Conservation (phyloP, 2,797 vertebrate species). For the Poecilia velifera region DNA sequence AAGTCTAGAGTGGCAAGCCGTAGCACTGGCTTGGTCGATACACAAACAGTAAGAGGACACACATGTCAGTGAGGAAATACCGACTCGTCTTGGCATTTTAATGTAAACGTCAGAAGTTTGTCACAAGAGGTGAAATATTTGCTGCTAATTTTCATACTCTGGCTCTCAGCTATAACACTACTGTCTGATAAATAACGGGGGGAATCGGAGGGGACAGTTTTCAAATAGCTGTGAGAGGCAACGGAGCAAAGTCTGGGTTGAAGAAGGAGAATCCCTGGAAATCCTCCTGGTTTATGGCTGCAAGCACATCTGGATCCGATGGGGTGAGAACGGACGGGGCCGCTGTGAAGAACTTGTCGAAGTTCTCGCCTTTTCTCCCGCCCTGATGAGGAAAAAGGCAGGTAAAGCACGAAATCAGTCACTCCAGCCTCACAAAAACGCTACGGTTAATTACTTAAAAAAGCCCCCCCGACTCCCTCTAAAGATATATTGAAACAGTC, state of each 20-base stretch:
- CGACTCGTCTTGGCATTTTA: slow-evolving; percentile 57
- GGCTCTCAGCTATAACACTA: slow-evolving; percentile 59
- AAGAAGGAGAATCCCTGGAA: slow-evolving; percentile 89
- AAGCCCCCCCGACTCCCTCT: not conserved
- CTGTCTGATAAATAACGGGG: slow-evolving; percentile 8
- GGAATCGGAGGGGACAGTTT: slow-evolving; percentile 7
- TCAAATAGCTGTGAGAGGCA: slow-evolving; percentile 83
- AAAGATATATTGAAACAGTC: slow-evolving; percentile 29
- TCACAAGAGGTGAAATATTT: slow-evolving; percentile 40
- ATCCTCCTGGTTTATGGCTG: slow-evolving; percentile 89
- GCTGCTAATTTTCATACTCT: slow-evolving; percentile 38
- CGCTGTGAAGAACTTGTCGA: slow-evolving; percentile 92
- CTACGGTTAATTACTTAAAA: not conserved
- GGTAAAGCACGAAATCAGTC: slow-evolving; percentile 18
- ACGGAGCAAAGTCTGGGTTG: slow-evolving; percentile 84
- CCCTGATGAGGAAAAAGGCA: slow-evolving; percentile 76
- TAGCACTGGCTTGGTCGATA: slow-evolving; percentile 28
- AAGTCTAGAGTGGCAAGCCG: slow-evolving; percentile 38
- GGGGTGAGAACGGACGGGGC: slow-evolving; percentile 87
- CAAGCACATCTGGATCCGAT: slow-evolving; percentile 89
- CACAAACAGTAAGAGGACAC: slow-evolving; percentile 39
- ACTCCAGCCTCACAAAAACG: slow-evolving; percentile 5
- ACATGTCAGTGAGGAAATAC: slow-evolving; percentile 33
- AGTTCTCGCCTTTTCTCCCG: slow-evolving; percentile 90
- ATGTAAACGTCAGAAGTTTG: slow-evolving; percentile 66